Evolutionary conservation across 2,888 invertebrate species (phyloP).

Genomic region (Pseudoips prasinana): DNA sequence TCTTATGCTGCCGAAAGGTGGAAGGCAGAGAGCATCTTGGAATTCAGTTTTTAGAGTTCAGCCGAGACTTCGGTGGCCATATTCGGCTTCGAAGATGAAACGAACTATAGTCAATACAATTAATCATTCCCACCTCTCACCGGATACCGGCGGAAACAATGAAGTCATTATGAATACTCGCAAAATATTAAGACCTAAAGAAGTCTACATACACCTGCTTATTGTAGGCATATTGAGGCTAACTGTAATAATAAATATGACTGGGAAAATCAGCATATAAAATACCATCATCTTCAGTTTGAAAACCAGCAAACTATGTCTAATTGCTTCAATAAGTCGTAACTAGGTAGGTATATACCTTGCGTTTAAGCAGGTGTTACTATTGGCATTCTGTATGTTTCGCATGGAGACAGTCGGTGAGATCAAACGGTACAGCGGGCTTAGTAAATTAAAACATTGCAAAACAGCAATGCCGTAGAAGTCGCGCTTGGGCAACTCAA

Average conservation of each 20-base stretch:
- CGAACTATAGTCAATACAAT: conserved; percentile 56
- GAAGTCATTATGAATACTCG: conserved; percentile 66
- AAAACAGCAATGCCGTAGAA: conserved; percentile 65
- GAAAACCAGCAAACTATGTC: conserved; percentile 24
- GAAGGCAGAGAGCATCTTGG: conserved; percentile 33
- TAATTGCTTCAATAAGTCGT: conserved; percentile 28
- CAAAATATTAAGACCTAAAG: conserved; percentile 48
- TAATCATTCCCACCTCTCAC: conserved; percentile 56
- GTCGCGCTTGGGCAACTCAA: conserved; percentile 69
- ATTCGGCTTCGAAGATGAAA: conserved; percentile 53
- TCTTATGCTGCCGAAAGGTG: conserved; percentile 54
- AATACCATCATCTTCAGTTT: conserved; percentile 28
- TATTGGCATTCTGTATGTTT: conserved; percentile 42
- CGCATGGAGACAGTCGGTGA: conserved; percentile 65
- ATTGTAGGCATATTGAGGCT: conserved; percentile 21
- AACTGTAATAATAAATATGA: conserved; percentile 23
- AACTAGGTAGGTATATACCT: conserved; percentile 5
- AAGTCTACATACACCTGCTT: conserved; percentile 29
- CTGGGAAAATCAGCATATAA: conserved; percentile 29
- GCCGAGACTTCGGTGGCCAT: conserved; percentile 53
- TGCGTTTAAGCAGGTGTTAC: conserved; percentile 22
- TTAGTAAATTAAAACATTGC: conserved; percentile 77
- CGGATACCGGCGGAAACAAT: conserved; percentile 43
- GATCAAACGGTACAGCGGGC: conserved; percentile 55
- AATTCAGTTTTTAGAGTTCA: conserved; percentile 63